phyloP scores from a whole-genome alignment of 2,888 invertebrate genomes.

The Scaptomyza reducta region DNA sequence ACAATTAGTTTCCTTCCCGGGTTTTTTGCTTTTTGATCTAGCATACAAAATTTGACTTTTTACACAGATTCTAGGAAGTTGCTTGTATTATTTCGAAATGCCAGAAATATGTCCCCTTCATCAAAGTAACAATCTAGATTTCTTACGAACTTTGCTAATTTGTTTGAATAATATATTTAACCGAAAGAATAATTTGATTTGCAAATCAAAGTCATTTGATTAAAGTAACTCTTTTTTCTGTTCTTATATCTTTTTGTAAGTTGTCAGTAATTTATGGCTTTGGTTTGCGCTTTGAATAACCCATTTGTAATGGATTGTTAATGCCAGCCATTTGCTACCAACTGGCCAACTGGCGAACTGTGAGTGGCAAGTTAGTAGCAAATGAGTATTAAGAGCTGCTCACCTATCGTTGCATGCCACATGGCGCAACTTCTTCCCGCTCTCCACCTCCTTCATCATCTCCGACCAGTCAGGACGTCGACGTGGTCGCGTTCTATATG shows the following conservation, averaged over 20 bases:
- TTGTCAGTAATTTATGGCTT: slow-evolving; percentile 1
- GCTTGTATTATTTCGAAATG: not conserved
- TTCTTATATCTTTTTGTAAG: not conserved
- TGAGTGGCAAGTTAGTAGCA: slow-evolving; percentile 3
- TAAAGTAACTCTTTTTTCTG: not conserved
- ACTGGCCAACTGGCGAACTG: not conserved
- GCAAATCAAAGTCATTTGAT: not conserved
- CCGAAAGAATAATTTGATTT: slow-evolving; percentile 2
- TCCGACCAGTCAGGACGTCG: slow-evolving; percentile 94
- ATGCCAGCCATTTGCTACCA: slow-evolving; percentile 5
- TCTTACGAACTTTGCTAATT: not conserved
- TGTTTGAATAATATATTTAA: not conserved
- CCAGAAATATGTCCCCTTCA: not conserved
- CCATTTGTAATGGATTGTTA: slow-evolving; percentile 25
- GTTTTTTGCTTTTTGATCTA: not conserved
- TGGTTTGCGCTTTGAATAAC: slow-evolving; percentile 3
- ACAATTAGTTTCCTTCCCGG: not conserved
- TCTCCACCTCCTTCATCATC: slow-evolving; percentile 96
- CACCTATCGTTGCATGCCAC: slow-evolving; percentile 93
- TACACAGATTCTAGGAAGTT: not conserved
- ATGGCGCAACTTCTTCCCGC: slow-evolving; percentile 90
- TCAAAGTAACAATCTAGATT: not conserved
- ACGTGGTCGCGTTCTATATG: slow-evolving; percentile 88
- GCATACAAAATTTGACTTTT: not conserved
- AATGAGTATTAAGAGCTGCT: slow-evolving; percentile 39